Evolutionary conservation across 2,797 vertebrate genomes (phyloP).

Genomic region (Notolabrus celidotus): DNA sequence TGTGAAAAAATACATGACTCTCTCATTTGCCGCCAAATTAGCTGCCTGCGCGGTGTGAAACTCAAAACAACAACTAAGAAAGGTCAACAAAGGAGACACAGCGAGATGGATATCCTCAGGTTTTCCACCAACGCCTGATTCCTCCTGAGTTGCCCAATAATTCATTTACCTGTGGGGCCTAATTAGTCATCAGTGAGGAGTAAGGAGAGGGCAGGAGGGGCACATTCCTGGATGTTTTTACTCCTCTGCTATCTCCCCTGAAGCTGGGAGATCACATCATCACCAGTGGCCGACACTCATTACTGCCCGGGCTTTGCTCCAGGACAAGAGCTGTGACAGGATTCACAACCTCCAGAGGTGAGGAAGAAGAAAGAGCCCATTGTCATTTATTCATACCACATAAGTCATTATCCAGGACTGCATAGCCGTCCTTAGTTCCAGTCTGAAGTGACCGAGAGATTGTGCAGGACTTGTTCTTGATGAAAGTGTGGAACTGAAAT

Average conservation of each 20-base stretch:
- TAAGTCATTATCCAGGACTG: constrained; percentile 53
- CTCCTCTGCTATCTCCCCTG: constrained; percentile 17
- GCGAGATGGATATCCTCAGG: constrained; percentile 40
- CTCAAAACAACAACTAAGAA: constrained; percentile 46
- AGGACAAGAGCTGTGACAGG: constrained; percentile 51
- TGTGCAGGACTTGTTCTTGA: neutral
- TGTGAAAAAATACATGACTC: constrained; percentile 49
- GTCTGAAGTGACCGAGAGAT: constrained; percentile 16
- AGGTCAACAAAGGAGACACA: constrained; percentile 50
- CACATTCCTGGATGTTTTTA: constrained; percentile 37
- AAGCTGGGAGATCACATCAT: constrained; percentile 53
- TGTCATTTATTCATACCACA: constrained; percentile 58
- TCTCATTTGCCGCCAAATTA: constrained; percentile 56
- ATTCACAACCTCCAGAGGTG: constrained; percentile 27
- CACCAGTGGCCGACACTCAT: constrained; percentile 66
- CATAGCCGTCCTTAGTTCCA: neutral
- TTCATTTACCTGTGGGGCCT: constrained; percentile 55
- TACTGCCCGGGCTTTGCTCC: constrained; percentile 47
- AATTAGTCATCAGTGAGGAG: constrained; percentile 60
- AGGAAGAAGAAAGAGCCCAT: constrained; percentile 17
- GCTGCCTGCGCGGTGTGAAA: constrained; percentile 31
- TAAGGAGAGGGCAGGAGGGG: constrained; percentile 12
- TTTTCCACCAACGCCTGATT: constrained; percentile 13
- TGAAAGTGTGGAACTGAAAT: neutral
- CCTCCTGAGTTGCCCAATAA: constrained; percentile 28